Conservation (phyloP, 2,888 invertebrate genomes). For the Melanotus villosus region DNA sequence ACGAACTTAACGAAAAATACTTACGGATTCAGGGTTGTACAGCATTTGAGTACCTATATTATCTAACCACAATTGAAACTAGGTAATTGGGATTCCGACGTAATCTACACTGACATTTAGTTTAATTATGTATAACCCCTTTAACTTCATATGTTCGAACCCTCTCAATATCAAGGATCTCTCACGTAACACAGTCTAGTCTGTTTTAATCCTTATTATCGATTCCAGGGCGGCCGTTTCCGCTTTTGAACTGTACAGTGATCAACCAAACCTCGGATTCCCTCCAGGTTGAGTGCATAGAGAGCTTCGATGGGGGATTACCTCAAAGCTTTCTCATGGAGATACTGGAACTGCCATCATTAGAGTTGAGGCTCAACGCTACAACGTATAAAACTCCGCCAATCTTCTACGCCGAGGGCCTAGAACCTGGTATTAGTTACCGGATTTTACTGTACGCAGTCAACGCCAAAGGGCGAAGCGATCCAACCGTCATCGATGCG, state of each 20-base stretch:
- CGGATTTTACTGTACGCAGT: slow-evolving; percentile 87
- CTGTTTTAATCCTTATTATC: slow-evolving; percentile 37
- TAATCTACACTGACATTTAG: slow-evolving; percentile 29
- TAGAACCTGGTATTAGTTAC: slow-evolving; percentile 83
- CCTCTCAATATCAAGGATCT: slow-evolving; percentile 22
- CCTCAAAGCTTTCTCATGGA: slow-evolving; percentile 91
- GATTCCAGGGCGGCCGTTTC: slow-evolving; percentile 86
- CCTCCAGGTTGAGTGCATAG: slow-evolving; percentile 87
- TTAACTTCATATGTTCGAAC: slow-evolving; percentile 11
- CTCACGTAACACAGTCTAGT: slow-evolving; percentile 27
- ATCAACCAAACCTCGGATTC: slow-evolving; percentile 90
- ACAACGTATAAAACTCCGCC: slow-evolving; percentile 77
- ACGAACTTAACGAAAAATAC: no score
- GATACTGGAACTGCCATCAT: slow-evolving; percentile 79
- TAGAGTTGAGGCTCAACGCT: slow-evolving; percentile 75
- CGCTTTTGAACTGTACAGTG: slow-evolving; percentile 89
- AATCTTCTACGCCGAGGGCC: slow-evolving; percentile 77
- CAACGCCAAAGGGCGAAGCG: slow-evolving; percentile 90
- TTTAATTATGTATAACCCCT: slow-evolving; percentile 25
- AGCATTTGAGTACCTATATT: background rate
- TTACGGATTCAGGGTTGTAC: background rate
- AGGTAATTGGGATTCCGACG: background rate
- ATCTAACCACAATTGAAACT: background rate
- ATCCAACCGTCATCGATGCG: slow-evolving; percentile 86
- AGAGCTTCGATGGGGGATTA: slow-evolving; percentile 90